Evolutionary conservation across 2,797 vertebrate species (phyloP).

Genomic region (Oceanodroma leucorhoa): DNA sequence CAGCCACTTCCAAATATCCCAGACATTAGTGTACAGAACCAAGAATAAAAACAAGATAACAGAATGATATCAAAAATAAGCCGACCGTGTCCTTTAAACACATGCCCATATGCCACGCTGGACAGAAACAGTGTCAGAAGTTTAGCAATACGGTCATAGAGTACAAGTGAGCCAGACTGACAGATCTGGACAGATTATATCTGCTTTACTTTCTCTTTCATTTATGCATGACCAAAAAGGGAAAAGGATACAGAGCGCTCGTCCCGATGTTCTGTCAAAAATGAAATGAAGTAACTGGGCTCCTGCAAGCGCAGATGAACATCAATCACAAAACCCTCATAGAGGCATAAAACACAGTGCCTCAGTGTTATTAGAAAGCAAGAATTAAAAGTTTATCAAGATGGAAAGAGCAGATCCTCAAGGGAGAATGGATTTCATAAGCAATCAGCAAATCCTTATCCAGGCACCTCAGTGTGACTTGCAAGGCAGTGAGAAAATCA

Average conservation of each 20-base stretch:
- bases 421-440: conserved; percentile 46
- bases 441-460: conserved; percentile 44
- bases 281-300: background rate
- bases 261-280: background rate
- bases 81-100: background rate
- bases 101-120: fast-evolving
- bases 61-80: background rate
- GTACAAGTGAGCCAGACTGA: background rate
- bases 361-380: background rate
- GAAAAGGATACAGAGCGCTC: background rate
- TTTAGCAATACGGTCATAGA: background rate
- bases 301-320: background rate
- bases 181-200: background rate
- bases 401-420: conserved; percentile 54
- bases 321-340: conserved; percentile 15
- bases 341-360: background rate
- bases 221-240: background rate
- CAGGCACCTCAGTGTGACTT: conserved; percentile 20
- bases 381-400: conserved; percentile 66
- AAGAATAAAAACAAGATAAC: background rate
- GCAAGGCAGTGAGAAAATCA: conserved; percentile 24
- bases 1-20: conserved; percentile 16
- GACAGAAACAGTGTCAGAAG: background rate
- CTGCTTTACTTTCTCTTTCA: background rate
- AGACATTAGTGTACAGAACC: background rate